Evolutionary conservation across 2,797 vertebrate species (phyloP).

Genomic region (Acipenser oxyrinchus): DNA sequence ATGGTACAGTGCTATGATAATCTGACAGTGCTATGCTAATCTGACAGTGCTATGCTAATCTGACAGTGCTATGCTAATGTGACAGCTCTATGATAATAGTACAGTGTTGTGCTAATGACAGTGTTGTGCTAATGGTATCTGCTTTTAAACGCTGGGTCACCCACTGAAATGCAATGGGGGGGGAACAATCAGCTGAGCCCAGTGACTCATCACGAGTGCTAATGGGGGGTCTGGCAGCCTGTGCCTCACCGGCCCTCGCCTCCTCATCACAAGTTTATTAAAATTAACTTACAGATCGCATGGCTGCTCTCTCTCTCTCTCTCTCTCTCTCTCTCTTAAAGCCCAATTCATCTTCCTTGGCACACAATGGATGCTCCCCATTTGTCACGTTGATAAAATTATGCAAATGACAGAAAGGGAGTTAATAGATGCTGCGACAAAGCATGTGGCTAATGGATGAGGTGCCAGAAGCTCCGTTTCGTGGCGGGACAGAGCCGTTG

Average conservation of each 20-base stretch:
- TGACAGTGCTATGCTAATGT: too few species aligned
- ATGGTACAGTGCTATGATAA: too few species aligned
- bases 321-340: slow-evolving; percentile 40
- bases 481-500: slow-evolving; percentile 56
- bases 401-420: slow-evolving; percentile 60
- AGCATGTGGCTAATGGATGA: slow-evolving; percentile 58
- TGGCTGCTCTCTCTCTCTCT: slow-evolving; percentile 1
- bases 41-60: too few species aligned
- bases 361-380: slow-evolving; percentile 51
- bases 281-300: slow-evolving; percentile 23
- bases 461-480: slow-evolving; percentile 48
- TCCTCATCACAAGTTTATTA: slow-evolving; percentile 36
- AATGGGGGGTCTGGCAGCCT: slow-evolving; percentile 12
- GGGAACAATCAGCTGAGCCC: slow-evolving; percentile 34
- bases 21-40: too few species aligned
- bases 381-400: slow-evolving; percentile 65
- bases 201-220: slow-evolving; percentile 38
- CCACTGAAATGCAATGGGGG: slow-evolving; percentile 9
- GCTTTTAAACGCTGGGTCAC: too few species aligned
- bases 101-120: too few species aligned
- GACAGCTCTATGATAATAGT: too few species aligned
- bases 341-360: slow-evolving; percentile 55
- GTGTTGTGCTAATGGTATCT: too few species aligned
- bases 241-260: slow-evolving; percentile 19
- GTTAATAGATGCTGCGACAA: slow-evolving; percentile 54